These are phyloP conservation scores for Plagodis dolabraria DNA, from an alignment of 2,888 invertebrate genomes.

Conservation along the genomic window DNA sequence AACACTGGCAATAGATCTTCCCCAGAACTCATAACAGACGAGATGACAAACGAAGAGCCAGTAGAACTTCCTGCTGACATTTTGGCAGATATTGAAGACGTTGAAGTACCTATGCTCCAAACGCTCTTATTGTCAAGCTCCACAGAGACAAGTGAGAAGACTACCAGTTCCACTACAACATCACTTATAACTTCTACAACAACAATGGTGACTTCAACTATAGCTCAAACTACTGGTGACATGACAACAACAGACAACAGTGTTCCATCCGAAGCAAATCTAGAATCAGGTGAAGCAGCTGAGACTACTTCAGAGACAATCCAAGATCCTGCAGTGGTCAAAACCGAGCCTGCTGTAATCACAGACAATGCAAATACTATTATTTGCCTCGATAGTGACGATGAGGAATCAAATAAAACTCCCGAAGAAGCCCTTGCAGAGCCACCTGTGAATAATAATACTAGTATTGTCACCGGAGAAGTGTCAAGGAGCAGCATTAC, in stretches of 20 bases:
- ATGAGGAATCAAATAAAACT: slow-evolving; percentile 48
- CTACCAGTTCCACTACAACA: background rate
- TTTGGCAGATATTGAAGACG: slow-evolving; percentile 2
- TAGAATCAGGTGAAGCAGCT: background rate
- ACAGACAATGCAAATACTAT: slow-evolving; percentile 27
- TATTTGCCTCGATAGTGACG: slow-evolving; percentile 73
- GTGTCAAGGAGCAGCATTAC: slow-evolving; percentile 5
- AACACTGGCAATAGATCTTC: background rate
- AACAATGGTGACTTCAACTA: background rate
- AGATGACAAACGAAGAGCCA: slow-evolving; percentile 5
- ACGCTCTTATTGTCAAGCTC: background rate
- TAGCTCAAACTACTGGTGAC: background rate
- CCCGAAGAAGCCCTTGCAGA: background rate
- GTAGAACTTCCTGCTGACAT: slow-evolving; percentile 6
- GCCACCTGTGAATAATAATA: background rate
- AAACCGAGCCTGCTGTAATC: slow-evolving; percentile 46
- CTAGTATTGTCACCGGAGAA: background rate
- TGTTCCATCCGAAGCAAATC: background rate
- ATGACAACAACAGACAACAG: background rate
- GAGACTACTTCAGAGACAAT: background rate
- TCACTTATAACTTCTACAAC: background rate
- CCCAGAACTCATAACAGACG: background rate
- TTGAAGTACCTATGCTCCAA: background rate
- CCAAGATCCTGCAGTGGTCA: slow-evolving; percentile 42
- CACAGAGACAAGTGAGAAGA: background rate